phyloP scores from a whole-genome alignment of 30 jellyfish, hydroid and myxozoan species.

The Pelagia noctiluca region DNA sequence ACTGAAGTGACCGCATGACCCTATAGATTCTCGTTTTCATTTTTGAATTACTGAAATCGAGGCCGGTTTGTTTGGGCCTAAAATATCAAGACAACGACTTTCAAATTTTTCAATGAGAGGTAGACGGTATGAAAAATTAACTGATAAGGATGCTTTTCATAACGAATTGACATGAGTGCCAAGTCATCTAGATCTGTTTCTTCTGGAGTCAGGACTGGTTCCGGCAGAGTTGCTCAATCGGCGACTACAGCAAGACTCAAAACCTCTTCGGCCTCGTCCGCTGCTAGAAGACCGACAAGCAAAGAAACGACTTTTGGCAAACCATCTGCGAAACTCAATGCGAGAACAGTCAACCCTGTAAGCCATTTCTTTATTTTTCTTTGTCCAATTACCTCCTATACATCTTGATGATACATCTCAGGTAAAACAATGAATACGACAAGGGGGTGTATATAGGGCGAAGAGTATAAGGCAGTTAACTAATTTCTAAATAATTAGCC shows the following conservation, averaged over 20 bases:
- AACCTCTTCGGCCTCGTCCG: background rate
- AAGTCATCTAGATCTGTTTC: constrained; percentile 13
- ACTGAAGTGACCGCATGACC: no score
- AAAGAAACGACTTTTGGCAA: constrained; percentile 4
- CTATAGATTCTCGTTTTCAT: background rate
- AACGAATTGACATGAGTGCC: constrained; percentile 19
- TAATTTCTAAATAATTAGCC: no score
- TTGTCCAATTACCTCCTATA: background rate
- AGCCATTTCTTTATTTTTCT: background rate
- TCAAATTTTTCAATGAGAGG: background rate
- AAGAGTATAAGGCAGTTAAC: no score
- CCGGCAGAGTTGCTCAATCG: background rate
- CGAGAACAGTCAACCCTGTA: constrained; percentile 86
- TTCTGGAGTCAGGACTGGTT: background rate
- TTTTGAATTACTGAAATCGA: constrained; percentile 5
- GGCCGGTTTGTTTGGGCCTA: constrained; percentile 62
- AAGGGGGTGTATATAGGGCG: no score
- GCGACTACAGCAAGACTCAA: background rate
- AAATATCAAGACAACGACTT: background rate
- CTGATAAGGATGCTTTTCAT: no score
- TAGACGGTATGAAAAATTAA: no score
- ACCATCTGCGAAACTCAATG: constrained; percentile 76
- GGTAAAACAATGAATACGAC: background rate
- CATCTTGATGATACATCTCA: background rate
- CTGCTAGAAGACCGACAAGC: constrained; percentile 3